Base-by-base conservation (phyloP, 2,797 vertebrate genomes). In the Hipposideros larvatus region DNA sequence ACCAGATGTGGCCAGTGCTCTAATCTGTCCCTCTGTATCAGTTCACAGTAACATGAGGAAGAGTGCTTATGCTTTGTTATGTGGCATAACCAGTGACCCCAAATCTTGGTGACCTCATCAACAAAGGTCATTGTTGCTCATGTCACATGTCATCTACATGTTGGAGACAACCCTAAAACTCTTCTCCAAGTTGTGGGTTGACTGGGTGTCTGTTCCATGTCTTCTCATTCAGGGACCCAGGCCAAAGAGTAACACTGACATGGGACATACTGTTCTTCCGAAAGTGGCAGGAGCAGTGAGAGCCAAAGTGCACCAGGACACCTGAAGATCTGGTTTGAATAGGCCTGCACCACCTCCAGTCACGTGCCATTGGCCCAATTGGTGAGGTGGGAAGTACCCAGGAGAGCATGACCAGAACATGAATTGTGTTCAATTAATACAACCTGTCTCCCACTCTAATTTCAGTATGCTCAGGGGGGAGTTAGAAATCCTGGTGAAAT, bases 301-400 rank as follows among this genome's bases (percentile, higher is more conserved):
- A 83, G 31, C 26, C 70, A 61, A 28, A 3, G 0, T 4, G 18
- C 22, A 16, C 11, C 18, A 5, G 22, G 26, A 31, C 9, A 14
- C 63, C 24, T 43, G 31, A 92, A 55, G 82, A 84, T 71, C 59
- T 37, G 43, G 3, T 51, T 31, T 46, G 34, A 85, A 22, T 7
- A 7, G 0, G 19, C 8, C 13, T 87, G 2, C 0, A 0, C 48
- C 59, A 19, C 10, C 57, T 71, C 55, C 3, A 4, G 41, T 84
- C 34, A 11, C 37, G 6, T 48, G n/a, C 37, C 41, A 18, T 13
- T 59, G 41, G 37, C 16, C 71, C 65, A 73, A 6, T 16, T 84
- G 43, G 4, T 9, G 70, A 14, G 13, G n/a, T 0, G 14, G 55
- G 9, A 65, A 24, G 15, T 37, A 15, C 14, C 13, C 22, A n/a